phyloP scores from a whole-genome alignment of 2,888 invertebrate genomes.

The Leptothorax acervorum region DNA sequence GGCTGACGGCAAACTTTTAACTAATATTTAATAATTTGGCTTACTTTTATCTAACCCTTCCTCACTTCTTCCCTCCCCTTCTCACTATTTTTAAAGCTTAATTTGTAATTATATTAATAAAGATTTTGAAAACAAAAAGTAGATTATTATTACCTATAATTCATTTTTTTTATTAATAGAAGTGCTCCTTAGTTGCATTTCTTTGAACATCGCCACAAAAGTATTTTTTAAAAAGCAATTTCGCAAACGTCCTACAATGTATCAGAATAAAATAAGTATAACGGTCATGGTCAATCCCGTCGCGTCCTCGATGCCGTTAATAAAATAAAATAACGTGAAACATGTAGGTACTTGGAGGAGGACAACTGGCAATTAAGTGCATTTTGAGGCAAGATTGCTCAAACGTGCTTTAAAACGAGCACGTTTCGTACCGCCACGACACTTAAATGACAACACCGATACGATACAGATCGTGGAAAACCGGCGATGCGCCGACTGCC shows the following conservation, averaged over 20 bases:
- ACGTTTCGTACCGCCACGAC: conserved; percentile 17
- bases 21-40: not conserved
- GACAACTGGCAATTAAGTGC: conserved; percentile 24
- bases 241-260: not conserved
- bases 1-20: not conserved
- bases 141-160: not conserved
- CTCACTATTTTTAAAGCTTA: not conserved
- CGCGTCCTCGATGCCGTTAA: conserved; percentile 11
- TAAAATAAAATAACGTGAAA: conserved; percentile 35
- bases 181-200: not conserved
- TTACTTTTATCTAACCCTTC: not conserved
- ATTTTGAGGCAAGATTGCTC: conserved; percentile 19
- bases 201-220: not conserved
- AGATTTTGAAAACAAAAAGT: not conserved
- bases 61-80: too few species aligned
- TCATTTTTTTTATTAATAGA: not conserved
- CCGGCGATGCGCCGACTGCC: conserved; percentile 7
- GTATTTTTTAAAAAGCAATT: not conserved
- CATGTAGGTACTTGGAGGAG: not conserved
- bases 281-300: not conserved
- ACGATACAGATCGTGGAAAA: conserved; percentile 40
- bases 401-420: conserved; percentile 26
- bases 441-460: conserved; percentile 24
- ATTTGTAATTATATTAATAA: not conserved
- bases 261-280: not conserved